phyloP scores from a whole-genome alignment of 2,113 vertebrate genomes.

The Mormoops blainvillei region DNA sequence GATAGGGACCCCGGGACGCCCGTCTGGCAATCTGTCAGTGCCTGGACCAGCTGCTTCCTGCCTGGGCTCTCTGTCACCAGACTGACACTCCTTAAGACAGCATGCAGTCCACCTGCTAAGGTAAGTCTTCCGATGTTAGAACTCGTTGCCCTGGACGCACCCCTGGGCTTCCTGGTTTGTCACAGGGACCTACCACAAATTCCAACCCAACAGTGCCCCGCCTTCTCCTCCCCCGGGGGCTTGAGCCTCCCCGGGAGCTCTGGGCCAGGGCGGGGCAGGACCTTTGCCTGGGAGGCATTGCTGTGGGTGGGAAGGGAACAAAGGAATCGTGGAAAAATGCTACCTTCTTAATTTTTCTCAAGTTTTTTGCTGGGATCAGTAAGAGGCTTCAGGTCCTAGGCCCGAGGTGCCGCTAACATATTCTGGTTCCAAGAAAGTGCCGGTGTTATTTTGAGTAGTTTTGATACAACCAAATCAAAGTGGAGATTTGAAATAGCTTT shows the following conservation, averaged over 20 bases:
- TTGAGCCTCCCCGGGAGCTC: not conserved
- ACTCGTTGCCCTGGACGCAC: slow-evolving; percentile 36
- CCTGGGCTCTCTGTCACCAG: slow-evolving; percentile 84
- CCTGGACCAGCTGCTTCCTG: slow-evolving; percentile 77
- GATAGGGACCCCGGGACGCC: slow-evolving; percentile 80
- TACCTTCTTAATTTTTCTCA: slow-evolving; percentile 47
- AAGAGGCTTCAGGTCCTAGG: slow-evolving; percentile 45
- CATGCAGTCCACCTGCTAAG: slow-evolving; percentile 98
- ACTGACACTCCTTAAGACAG: slow-evolving; percentile 90
- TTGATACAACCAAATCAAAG: slow-evolving; percentile 85
- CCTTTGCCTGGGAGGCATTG: accelerated
- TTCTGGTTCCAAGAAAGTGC: slow-evolving; percentile 77
- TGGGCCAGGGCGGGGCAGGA: not conserved
- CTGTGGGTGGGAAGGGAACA: not conserved
- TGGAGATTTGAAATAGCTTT: slow-evolving; percentile 84
- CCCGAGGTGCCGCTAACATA: slow-evolving; percentile 69
- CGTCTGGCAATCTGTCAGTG: slow-evolving; percentile 80
- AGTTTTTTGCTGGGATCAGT: slow-evolving; percentile 72
- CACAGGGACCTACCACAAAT: not conserved
- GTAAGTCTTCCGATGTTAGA: slow-evolving; percentile 82
- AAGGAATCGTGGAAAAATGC: not conserved
- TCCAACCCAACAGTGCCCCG: not conserved
- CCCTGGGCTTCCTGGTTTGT: not conserved
- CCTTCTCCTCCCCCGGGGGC: not conserved
- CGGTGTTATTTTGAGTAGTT: slow-evolving; percentile 82